Percentiles rank a stretch among this genome's conserved stretches.
These are phyloP conservation scores for Glareola pratincola DNA, from an alignment of 2,113 vertebrate species.

Conservation along the genomic window DNA sequence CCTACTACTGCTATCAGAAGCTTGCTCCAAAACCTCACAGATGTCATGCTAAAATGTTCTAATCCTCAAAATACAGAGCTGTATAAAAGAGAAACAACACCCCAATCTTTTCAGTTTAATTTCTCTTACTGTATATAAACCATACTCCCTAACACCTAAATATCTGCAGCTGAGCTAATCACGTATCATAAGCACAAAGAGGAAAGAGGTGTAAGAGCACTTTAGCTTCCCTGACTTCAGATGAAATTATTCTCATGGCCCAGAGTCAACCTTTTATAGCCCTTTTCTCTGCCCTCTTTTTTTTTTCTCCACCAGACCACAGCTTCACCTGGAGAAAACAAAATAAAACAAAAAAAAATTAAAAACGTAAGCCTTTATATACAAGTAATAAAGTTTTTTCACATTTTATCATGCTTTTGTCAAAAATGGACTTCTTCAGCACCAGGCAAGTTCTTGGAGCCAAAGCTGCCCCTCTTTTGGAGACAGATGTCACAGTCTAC, in stretches of 20 bases:
- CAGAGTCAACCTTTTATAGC: background rate
- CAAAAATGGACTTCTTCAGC: background rate
- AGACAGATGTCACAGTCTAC: background rate
- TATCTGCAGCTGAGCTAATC: background rate
- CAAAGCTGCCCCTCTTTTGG: background rate
- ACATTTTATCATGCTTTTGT: background rate
- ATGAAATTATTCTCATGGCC: background rate
- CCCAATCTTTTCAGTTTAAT: background rate
- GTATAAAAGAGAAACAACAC: background rate
- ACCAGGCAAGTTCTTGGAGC: background rate
- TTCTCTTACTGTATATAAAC: background rate
- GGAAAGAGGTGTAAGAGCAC: background rate
- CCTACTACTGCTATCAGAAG: background rate
- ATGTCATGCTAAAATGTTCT: background rate
- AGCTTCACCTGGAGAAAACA: background rate
- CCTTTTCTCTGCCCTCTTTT: background rate
- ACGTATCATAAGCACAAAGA: background rate
- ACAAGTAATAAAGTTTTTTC: background rate
- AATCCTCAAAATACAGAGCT: background rate
- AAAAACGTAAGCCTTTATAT: background rate
- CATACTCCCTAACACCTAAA: background rate
- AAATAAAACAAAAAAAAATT: background rate
- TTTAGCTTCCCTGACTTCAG: background rate
- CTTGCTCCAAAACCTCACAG: background rate
- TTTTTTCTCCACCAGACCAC: background rate